These are phyloP conservation scores for Alces alces DNA, from an alignment of 2,113 vertebrate species.

Conservation along the genomic window DNA sequence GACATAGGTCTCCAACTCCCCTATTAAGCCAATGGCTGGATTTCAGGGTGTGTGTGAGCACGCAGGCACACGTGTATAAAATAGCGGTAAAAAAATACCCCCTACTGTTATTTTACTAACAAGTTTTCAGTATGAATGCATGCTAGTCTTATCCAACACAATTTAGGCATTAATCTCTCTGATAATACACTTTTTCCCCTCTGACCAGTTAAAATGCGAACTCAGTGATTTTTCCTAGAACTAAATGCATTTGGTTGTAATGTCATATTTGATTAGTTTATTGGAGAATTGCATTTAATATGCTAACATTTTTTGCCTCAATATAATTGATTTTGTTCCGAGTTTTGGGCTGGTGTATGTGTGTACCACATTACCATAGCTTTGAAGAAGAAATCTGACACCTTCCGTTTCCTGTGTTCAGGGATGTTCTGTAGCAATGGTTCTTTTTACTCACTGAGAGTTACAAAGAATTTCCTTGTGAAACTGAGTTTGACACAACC, in stretches of 20 bases:
- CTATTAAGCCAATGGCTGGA: not conserved
- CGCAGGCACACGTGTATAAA: not conserved
- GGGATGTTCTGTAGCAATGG: not conserved
- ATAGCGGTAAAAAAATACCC: not conserved
- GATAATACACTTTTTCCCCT: not conserved
- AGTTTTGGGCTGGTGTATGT: not conserved
- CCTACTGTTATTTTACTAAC: not conserved
- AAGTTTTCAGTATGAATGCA: not conserved
- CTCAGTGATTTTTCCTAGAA: not conserved
- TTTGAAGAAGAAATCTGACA: not conserved
- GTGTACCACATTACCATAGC: not conserved
- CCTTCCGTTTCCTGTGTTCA: not conserved
- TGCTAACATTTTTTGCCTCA: not conserved
- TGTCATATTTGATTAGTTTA: not conserved
- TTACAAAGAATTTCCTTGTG: not conserved
- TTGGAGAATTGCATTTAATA: not conserved
- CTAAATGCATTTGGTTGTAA: not conserved
- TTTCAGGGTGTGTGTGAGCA: not conserved
- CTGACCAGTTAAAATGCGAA: not conserved
- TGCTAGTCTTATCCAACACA: not conserved
- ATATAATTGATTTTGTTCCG: not conserved
- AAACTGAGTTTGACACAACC: not conserved
- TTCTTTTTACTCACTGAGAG: not conserved
- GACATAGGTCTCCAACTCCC: not conserved
- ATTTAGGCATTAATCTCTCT: not conserved